Percentiles rank a stretch among this genome's conserved stretches.
Evolutionary conservation across 92 coral and sea anemone species (phyloP).

Genomic region (Epizoanthus illoricatus): DNA sequence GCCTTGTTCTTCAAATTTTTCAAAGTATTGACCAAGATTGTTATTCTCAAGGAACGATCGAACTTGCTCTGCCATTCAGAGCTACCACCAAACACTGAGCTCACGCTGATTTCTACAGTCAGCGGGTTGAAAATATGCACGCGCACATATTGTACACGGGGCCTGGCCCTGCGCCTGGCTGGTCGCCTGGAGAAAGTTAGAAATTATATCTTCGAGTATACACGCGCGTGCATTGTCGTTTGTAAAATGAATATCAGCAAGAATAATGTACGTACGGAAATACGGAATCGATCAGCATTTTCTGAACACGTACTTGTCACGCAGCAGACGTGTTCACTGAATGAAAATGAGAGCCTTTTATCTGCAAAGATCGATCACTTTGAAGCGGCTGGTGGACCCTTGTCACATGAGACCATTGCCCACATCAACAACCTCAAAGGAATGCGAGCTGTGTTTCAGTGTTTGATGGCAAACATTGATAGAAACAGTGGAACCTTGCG

Average conservation of each 20-base stretch:
- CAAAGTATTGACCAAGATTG: slow-evolving; percentile 35
- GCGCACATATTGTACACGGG: too few relatives aligned
- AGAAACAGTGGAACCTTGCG: slow-evolving; percentile 21
- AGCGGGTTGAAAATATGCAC: too few relatives aligned
- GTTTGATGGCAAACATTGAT: slow-evolving; percentile 48
- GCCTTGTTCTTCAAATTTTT: slow-evolving; percentile 43
- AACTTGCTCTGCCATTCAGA: slow-evolving; percentile 20
- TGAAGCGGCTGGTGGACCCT: background rate
- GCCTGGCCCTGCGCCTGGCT: too few relatives aligned
- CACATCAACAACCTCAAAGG: slow-evolving; percentile 47
- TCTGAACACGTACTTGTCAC: background rate
- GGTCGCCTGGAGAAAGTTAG: too few relatives aligned
- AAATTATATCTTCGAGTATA: too few relatives aligned
- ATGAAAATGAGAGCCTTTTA: background rate
- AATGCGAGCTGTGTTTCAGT: slow-evolving; percentile 44
- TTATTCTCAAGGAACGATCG: slow-evolving; percentile 32
- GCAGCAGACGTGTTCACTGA: background rate
- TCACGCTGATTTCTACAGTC: background rate
- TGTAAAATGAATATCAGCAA: background rate
- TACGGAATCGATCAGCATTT: background rate
- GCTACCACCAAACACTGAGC: background rate
- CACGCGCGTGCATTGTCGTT: too few relatives aligned
- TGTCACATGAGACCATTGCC: slow-evolving; percentile 38
- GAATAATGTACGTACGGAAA: background rate
- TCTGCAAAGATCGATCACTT: background rate